Conservation (phyloP, 2,888 invertebrate species). For the Exocentrus adspersus region DNA sequence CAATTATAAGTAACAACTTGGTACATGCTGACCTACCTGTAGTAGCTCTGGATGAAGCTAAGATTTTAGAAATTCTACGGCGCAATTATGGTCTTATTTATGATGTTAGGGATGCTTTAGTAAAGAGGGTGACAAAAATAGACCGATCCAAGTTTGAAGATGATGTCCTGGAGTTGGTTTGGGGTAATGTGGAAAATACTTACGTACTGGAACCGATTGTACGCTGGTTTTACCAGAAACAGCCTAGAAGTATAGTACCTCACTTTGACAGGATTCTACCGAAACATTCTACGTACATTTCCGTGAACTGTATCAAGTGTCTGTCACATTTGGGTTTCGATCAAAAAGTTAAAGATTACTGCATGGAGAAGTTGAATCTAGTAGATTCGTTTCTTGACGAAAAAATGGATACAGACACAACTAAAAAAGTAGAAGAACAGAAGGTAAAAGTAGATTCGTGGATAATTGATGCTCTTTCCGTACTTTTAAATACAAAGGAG, state of each 20-base stretch:
- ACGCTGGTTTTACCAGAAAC: constrained; percentile 21
- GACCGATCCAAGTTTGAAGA: constrained; percentile 23
- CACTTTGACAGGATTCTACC: not conserved
- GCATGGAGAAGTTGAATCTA: constrained; percentile 5
- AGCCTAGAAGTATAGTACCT: constrained; percentile 20
- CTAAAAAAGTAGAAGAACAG: not conserved
- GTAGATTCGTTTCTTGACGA: not conserved
- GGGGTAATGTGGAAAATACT: not conserved
- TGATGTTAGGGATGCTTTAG: not conserved
- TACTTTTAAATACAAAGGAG: constrained; percentile 31
- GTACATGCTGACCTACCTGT: not conserved
- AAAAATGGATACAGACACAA: not conserved
- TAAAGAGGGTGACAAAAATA: not conserved
- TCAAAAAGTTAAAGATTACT: constrained; percentile 17
- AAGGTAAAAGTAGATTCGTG: not conserved
- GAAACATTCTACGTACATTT: constrained; percentile 1
- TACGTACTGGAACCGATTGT: not conserved
- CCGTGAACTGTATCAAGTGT: constrained; percentile 8
- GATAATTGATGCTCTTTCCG: constrained; percentile 21
- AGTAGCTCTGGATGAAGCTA: not conserved
- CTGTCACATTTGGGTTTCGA: constrained; percentile 29
- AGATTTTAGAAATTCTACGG: not conserved
- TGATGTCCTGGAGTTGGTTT: constrained; percentile 20
- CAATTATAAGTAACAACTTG: not conserved
- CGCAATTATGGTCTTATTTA: not conserved